phyloP scores from a whole-genome alignment of 1,140 invertebrate genomes.

The Ceratina calcarata region DNA sequence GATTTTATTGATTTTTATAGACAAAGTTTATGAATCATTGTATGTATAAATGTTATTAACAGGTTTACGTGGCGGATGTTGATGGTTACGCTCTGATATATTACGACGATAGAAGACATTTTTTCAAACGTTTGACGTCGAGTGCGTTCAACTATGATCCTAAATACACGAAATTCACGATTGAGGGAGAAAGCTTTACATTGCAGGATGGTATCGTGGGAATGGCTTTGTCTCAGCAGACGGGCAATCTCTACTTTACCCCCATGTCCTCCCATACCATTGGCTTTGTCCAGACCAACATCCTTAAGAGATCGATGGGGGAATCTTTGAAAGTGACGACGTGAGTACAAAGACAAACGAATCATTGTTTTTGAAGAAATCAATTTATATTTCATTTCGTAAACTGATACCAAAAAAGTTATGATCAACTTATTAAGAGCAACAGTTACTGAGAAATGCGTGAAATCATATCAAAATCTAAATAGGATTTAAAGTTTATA shows the following conservation, averaged over 20 bases:
- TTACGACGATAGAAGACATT: conserved; percentile 51
- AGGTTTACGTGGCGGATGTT: conserved; percentile 75
- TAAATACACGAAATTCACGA: conserved; percentile 45
- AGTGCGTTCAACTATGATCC: conserved; percentile 41
- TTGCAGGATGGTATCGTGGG: conserved; percentile 76
- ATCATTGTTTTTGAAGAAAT: too few species aligned
- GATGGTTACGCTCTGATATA: conserved; percentile 70
- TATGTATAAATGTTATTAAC: background rate
- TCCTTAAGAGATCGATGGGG: conserved; percentile 9
- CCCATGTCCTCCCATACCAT: conserved; percentile 70
- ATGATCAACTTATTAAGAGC: too few species aligned
- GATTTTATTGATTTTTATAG: too few species aligned
- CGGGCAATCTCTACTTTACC: conserved; percentile 67
- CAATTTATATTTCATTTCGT: too few species aligned
- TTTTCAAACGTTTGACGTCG: conserved; percentile 68
- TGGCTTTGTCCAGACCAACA: too few species aligned
- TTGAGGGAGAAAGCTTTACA: conserved; percentile 70
- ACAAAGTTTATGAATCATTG: background rate
- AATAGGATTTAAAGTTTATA: background rate
- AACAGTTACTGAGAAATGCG: too few species aligned
- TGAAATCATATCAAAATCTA: too few species aligned
- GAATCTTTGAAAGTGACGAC: conserved; percentile 56
- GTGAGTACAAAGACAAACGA: conserved; percentile 62
- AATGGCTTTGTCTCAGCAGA: conserved; percentile 67
- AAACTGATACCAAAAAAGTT: too few species aligned